Conservation (phyloP, 2,888 invertebrate genomes). For the Argyresthia albistria region DNA sequence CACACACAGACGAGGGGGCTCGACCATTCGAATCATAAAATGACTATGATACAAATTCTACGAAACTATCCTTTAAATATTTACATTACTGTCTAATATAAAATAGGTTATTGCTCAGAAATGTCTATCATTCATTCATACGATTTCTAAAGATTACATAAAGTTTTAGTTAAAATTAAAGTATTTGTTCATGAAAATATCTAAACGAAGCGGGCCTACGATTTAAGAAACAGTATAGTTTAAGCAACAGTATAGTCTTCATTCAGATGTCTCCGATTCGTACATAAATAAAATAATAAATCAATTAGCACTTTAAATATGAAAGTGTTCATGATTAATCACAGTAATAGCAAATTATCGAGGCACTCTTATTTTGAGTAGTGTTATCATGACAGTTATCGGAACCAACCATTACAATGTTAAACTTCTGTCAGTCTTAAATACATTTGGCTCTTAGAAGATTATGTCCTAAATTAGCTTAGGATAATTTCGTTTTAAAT, state of each 20-base stretch:
- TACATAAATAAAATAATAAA: neutral
- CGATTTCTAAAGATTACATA: no score
- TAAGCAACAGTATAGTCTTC: no score
- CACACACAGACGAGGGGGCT: no score
- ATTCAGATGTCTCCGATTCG: neutral
- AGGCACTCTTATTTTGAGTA: no score
- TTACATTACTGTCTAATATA: neutral
- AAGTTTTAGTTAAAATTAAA: no score
- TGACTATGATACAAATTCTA: conserved; percentile 1
- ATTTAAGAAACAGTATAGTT: no score
- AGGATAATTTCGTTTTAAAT: conserved; percentile 25
- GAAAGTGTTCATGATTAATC: no score
- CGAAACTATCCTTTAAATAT: neutral
- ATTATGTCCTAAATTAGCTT: conserved; percentile 26
- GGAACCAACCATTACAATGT: no score
- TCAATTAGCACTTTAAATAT: neutral
- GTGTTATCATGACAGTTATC: no score
- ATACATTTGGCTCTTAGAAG: conserved; percentile 65
- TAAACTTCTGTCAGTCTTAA: conserved; percentile 55
- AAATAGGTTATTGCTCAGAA: conserved; percentile 1
- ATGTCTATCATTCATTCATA: neutral
- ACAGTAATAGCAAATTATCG: no score
- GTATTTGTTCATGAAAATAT: no score
- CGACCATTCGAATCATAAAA: neutral
- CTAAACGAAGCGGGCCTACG: no score